Base-by-base conservation (phyloP, 2,888 invertebrate species). In the Pilophorus perplexus region DNA sequence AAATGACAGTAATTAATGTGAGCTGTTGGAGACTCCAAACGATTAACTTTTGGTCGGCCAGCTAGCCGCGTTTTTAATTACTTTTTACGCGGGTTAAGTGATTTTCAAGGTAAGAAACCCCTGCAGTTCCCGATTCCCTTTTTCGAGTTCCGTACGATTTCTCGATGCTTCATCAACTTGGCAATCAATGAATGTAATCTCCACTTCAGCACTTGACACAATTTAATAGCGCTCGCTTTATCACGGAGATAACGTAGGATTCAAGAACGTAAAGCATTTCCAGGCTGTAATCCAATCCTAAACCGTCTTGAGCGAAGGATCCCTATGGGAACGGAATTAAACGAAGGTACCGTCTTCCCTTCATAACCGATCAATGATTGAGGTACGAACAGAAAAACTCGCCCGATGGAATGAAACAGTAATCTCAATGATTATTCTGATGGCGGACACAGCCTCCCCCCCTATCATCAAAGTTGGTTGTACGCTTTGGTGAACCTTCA, bases 331-430 rank as follows among this genome's bases (percentile, higher is more conserved):
- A 55, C 37, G 5, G 54, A 54, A 54, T 54, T 54, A 54, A 54
- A 54, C 54, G 54, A 38, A 55, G 23, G 12, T 12, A n/a, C 6
- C 23, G 33, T 54, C 25, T 55, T 38, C 38, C n/a, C 22, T 52
- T 23, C 52, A 20, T 38, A 55, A 55, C 55, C 55, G 55, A 55
- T 55, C 55, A 55, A 55, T 38, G 55, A 55, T 55, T 38, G 55
- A 55, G 37, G 38, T 55, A 55, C 38, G 38, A 22, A 22, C 38
- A 55, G 55, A 55, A 55, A 55, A 55, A 55, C 33, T 4, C n/a
- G 55, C 37, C 14, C 37, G 23, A 2, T 6, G 55, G 38, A 55
- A 55, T 38, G 38, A 55, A 38, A 16, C 38, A 10, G 55, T 55
- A 55, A 55, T 55, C 52, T 28, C 52, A 33, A 55, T 55, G 22